A percentile compares a stretch with the other conserved stretches of the same genome.
Evolutionary conservation across 92 coral and sea anemone species (phyloP).

Genomic region (Actinernus sp.): DNA sequence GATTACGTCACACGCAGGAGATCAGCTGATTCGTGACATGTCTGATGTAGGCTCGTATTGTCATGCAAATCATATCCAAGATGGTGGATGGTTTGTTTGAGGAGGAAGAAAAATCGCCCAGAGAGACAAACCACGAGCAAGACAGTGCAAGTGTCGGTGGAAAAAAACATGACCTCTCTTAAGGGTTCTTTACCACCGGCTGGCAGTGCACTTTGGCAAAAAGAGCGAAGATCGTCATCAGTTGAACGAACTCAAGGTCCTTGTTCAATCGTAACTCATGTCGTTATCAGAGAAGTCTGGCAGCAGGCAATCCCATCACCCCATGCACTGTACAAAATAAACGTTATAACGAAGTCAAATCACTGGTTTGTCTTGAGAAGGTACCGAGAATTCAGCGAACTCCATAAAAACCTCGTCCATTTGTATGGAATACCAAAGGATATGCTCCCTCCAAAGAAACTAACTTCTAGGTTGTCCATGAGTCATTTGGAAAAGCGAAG

Average conservation of each 20-base stretch:
- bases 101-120: too few relatives aligned
- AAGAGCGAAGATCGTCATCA: slow-evolving; percentile 80
- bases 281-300: slow-evolving; percentile 98
- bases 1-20: too few relatives aligned
- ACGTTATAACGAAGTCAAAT: slow-evolving; percentile 98
- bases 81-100: too few relatives aligned
- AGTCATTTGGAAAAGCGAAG: slow-evolving; percentile 82
- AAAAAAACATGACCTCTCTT: slow-evolving; percentile 79
- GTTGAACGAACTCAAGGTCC: slow-evolving; percentile 59
- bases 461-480: slow-evolving; percentile 82
- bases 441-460: slow-evolving; percentile 94
- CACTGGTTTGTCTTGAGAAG: slow-evolving; percentile 97
- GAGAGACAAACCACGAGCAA: too few relatives aligned
- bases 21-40: too few relatives aligned
- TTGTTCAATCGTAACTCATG: slow-evolving; percentile 82
- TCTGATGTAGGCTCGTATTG: too few relatives aligned
- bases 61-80: too few relatives aligned
- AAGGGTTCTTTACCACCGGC: slow-evolving; percentile 88
- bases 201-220: slow-evolving; percentile 95
- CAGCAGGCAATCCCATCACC: slow-evolving; percentile 84
- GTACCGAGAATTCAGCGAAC: slow-evolving; percentile 85
- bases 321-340: slow-evolving; percentile 96
- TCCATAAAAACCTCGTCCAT: slow-evolving; percentile 79
- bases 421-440: slow-evolving; percentile 93
- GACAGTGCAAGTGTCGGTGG: neutral